Percentiles rank a stretch among this genome's conserved stretches.
These are phyloP conservation scores for Thereva nobilitata DNA, from an alignment of 2,888 invertebrate genomes.

Conservation along the genomic window DNA sequence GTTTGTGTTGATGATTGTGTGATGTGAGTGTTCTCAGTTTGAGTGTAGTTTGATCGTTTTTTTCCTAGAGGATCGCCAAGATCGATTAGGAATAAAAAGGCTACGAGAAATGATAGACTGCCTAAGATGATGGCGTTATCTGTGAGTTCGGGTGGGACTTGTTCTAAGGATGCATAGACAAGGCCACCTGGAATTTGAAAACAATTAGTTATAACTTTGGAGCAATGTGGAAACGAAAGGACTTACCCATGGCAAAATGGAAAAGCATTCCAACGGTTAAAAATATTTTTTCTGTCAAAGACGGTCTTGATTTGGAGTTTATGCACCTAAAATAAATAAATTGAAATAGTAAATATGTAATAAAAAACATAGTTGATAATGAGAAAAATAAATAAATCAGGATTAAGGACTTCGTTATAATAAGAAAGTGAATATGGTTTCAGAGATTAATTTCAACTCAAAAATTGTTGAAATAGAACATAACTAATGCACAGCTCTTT, in stretches of 20 bases:
- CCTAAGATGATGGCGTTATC: slow-evolving; percentile 46
- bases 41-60: slow-evolving; percentile 37
- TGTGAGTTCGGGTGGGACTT: slow-evolving; percentile 43
- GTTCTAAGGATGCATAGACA: slow-evolving; percentile 44
- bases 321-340: slow-evolving; percentile 41
- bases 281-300: slow-evolving; percentile 44
- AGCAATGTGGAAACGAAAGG: not conserved
- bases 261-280: slow-evolving; percentile 44
- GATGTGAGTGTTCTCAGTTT: slow-evolving; percentile 42
- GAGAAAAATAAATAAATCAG: not conserved
- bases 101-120: slow-evolving; percentile 44
- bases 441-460: too few species aligned
- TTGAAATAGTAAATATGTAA: slow-evolving; percentile 3
- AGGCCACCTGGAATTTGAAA: slow-evolving; percentile 41
- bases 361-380: not conserved
- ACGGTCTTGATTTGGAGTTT: slow-evolving; percentile 43
- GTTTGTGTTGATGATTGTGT: slow-evolving; percentile 36
- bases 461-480: too few species aligned
- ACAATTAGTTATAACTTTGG: not conserved
- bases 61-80: slow-evolving; percentile 43
- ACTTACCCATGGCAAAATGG: slow-evolving; percentile 45
- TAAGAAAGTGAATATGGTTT: too few species aligned
- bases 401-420: too few species aligned
- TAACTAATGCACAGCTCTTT: too few species aligned
- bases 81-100: slow-evolving; percentile 44